Base-by-base conservation (phyloP, 2,888 invertebrate genomes). In the Linhomoeus sp. region DNA sequence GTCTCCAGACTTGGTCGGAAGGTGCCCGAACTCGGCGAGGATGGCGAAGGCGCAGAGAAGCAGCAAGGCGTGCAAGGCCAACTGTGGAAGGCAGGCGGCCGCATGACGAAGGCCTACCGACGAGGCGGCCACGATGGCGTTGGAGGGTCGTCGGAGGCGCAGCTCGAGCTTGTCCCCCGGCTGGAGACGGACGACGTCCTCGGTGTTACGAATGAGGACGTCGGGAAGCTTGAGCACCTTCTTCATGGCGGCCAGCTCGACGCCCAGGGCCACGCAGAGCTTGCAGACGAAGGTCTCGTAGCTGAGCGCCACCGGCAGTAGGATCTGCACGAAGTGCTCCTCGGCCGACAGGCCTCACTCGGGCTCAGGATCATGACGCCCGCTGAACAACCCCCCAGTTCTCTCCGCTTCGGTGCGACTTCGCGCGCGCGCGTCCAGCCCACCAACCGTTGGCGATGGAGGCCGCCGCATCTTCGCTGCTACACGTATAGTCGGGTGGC, bases 271-370 rank as follows among this genome's bases (percentile, higher is more conserved):
- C 3, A 40, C 40, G 40, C 40, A 40, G 23, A 40, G 24, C 24
- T 40, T 40, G 40, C 40, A 40, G 23, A 40, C 17, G 24, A 40
- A 40, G 7, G 40, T 40, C 3, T 40, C 40, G 40, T 40, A 40
- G 40, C 40, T 40, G 40, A 40, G 40, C 40, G 40, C 40, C 15
- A 40, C 40, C 3, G 40, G 40, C 40, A 40, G 40, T 7, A 40
- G 40, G 7, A 40, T 17, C 40, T 40, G 40, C 24, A 19, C 40
- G 24, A 40, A 40, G 19, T 40, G 17, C 23, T 22, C 24, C 40
- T 40, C 40, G 9, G 12, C 22, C 40, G 40, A 40, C 20, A 23
- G 40, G 14, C 19, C 19, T 9, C 22, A 40, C 40, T 3, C 40
- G 40, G 3, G 40, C 40, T n/a, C 40, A 40, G 24, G 7, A 40